Base-by-base conservation (phyloP, 2,113 vertebrate species). In the Lipophrys pholis region DNA sequence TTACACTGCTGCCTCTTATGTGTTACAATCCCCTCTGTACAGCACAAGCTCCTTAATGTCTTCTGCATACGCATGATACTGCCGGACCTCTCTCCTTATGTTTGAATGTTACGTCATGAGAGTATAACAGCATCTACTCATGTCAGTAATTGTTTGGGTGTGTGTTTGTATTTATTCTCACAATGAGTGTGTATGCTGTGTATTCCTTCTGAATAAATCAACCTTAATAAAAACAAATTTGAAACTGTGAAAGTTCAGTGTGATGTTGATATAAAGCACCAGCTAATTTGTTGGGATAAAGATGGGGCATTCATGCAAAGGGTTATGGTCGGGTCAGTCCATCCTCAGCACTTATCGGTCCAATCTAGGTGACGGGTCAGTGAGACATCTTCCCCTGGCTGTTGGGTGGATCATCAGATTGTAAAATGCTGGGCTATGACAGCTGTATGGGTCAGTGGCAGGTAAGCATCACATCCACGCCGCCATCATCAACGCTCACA, bases 141-240 rank as follows among this genome's bases (percentile, higher is more conserved):
- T 92, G 83, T 90, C 82, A 87, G 82, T 87, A 86, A 9, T 36
- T 14, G 15, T 55, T 49, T 78, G 56, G 78, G 21, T 76, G 71
- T 87, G 65, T 83, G 82, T 91, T 91, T 91, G 65, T 93, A 92
- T 93, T 93, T 94, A 92, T 93, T 93, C 69, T 79, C 73, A 67
- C 57, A 75, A 66, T 81, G 58, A 83, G 77, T 90, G 83, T 90
- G 83, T 80, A 77, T 76, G 80, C 45, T 81, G 54, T 78, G 11
- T 45, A 6, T 14, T 11, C 11, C 11, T 11, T 45, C 14, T 77
- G 45, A 80, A 62, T 70, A 38, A 80, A 68, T 83, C 73, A 62
- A 52, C 59, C 55, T 72, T 68, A 65, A 85, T 76, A 89, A 87
- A 68, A 66, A 75, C 62, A 65, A 69, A 62, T 60, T 52, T 40